Evolutionary conservation across 1,140 invertebrate species (phyloP).

Genomic region (Procambarus clarkii): DNA sequence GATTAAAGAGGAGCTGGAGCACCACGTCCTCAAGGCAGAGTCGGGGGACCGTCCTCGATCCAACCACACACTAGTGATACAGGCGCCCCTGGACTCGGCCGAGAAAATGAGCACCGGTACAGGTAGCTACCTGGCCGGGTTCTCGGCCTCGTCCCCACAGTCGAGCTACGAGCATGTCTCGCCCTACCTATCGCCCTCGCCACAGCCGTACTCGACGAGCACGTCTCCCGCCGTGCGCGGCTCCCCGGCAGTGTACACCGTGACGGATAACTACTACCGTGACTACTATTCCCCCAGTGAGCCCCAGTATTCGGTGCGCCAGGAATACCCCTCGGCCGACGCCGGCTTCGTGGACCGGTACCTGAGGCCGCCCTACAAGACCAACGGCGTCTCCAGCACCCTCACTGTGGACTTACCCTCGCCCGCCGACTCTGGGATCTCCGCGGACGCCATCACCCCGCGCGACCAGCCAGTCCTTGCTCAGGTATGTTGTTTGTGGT

Average conservation of each 20-base stretch:
- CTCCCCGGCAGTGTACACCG: conserved; percentile 75
- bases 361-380: conserved; percentile 75
- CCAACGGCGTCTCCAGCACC: conserved; percentile 63
- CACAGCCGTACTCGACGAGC: conserved; percentile 77
- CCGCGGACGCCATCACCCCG: conserved; percentile 92
- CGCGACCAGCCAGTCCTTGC: conserved; percentile 90
- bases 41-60: conserved; percentile 61
- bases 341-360: conserved; percentile 79
- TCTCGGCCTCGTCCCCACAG: conserved; percentile 80
- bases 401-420: conserved; percentile 88
- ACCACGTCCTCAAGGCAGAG: conserved; percentile 62
- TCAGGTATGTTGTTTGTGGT: conserved; percentile 75
- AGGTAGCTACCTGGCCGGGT: conserved; percentile 63
- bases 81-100: conserved; percentile 74
- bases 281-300: conserved; percentile 73
- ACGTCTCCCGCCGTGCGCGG: conserved; percentile 73
- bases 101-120: conserved; percentile 75
- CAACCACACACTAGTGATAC: conserved; percentile 64
- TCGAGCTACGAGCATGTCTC: conserved; percentile 75
- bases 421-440: conserved; percentile 90
- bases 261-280: conserved; percentile 78
- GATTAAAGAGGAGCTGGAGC: conserved; percentile 71
- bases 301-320: conserved; percentile 54
- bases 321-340: conserved; percentile 77
- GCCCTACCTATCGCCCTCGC: conserved; percentile 78